Evolutionary conservation across 64 coral and sea anemone genomes (phyloP), one percentile per base, ranked within the genome.

Genomic region (Pocillopora damicornis): DNA sequence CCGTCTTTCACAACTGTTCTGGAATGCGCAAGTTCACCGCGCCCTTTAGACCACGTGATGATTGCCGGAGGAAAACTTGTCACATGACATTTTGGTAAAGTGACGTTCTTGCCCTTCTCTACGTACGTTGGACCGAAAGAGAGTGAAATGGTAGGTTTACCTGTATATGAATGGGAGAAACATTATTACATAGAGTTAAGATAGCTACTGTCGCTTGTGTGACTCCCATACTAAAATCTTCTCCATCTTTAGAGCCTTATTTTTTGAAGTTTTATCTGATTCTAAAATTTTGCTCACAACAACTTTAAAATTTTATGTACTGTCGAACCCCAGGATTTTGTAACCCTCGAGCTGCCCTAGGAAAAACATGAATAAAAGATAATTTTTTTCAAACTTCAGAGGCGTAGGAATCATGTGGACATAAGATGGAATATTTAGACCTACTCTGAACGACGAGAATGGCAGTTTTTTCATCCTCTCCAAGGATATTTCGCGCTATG

Each of bases 141-240:
- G 63, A 93, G 74, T 15, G 87, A 86, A n/a, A 89, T 62, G 16
- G 37, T 62, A 12, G 92, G 92, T 25, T n/a, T 14, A 75, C 72
- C 84, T 87, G 42, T 45, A 35, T 8, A 7, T 13, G 30, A 26
- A 25, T 22, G 23, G 59, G 12, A 37, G 8, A 34, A 15, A 5
- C 18, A 63, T 17, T 9, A 6, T 5, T 9, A 81, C 5, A 35
- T 30, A 61, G 5, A 34, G 1, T 20, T 61, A 37, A 17, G 2
- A 9, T 37, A 9, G 26, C 8, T 76, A 37, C 4, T 25, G 4
- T 15, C 11, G 15, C 18, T 11, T 25, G 16, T 37, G 15, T 5
- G 35, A 1, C 17, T 15, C 76, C 13, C 5, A 23, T 22, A 17
- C 2, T 12, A 45, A 42, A 14, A 15, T 30, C 30, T 30, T 30